Percentiles rank a stretch among this genome's conserved stretches.
phyloP scores from a whole-genome alignment of 2,113 vertebrate species.

The Nicator chloris region DNA sequence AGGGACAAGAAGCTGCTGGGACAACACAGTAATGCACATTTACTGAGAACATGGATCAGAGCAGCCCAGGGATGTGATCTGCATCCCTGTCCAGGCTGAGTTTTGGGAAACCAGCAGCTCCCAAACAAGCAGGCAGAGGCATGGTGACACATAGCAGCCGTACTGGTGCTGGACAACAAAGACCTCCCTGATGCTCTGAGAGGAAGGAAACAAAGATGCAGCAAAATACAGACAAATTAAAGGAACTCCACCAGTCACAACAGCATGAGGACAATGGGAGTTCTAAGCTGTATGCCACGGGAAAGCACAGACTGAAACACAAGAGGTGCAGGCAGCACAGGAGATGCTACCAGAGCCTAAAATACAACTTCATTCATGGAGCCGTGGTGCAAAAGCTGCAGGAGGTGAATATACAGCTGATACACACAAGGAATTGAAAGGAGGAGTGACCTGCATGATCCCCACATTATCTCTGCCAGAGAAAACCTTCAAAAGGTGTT shows the following conservation, averaged over 20 bases:
- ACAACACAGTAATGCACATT: neutral
- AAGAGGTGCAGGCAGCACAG: neutral
- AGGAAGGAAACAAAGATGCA: neutral
- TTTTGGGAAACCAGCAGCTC: neutral
- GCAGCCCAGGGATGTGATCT: neutral
- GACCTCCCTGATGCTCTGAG: neutral
- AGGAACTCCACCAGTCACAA: neutral
- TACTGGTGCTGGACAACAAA: neutral
- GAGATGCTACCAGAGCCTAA: neutral
- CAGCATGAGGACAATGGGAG: neutral
- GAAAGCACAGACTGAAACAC: neutral
- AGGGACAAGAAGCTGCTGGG: neutral
- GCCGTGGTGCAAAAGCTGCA: neutral
- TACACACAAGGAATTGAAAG: neutral
- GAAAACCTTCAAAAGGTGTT: neutral
- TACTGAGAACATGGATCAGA: neutral
- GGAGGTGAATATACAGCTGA: neutral
- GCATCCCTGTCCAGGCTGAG: neutral
- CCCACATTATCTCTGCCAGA: neutral
- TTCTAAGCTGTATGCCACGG: neutral
- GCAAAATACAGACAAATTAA: neutral
- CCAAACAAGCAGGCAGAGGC: neutral
- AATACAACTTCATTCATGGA: neutral
- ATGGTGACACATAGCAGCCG: neutral
- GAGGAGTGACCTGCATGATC: neutral